phyloP scores from a whole-genome alignment of 1,140 invertebrate genomes.

The Pachyrhynchus sulphureomaculatus region DNA sequence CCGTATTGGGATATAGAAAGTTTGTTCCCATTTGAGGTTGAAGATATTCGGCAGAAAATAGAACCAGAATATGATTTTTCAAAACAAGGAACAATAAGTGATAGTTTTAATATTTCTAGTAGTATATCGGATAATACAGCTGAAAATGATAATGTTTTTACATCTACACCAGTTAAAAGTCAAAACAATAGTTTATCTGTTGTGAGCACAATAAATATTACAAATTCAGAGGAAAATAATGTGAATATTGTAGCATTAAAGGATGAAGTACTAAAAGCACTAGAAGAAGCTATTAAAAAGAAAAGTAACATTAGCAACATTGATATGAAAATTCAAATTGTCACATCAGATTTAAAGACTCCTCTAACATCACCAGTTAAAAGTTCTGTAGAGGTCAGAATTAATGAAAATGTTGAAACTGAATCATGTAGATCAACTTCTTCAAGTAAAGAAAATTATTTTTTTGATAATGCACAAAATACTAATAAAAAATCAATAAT shows the following conservation, averaged over 20 bases:
- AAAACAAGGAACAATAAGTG: neutral
- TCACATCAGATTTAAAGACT: neutral
- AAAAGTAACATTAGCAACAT: conserved; percentile 9
- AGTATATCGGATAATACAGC: neutral
- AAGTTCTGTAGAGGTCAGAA: conserved; percentile 1
- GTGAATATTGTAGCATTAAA: conserved; percentile 9
- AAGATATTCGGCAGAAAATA: conserved; percentile 10
- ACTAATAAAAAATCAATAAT: neutral
- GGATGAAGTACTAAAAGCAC: conserved; percentile 13
- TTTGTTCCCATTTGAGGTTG: conserved; percentile 10
- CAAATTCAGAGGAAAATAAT: conserved; percentile 10
- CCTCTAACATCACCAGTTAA: neutral
- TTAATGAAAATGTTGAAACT: conserved; percentile 9
- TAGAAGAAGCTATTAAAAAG: conserved; percentile 18
- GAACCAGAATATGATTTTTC: conserved; percentile 1
- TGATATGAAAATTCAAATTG: conserved; percentile 28
- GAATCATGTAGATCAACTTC: conserved; percentile 1
- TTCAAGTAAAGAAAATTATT: conserved; percentile 14
- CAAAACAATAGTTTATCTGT: neutral
- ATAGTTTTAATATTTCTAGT: neutral
- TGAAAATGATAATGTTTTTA: neutral
- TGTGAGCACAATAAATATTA: conserved; percentile 9
- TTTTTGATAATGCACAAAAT: neutral
- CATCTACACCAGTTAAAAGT: conserved; percentile 11
- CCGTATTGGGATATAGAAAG: conserved; percentile 22